These are phyloP conservation scores for Leptobrachium leishanense DNA, from an alignment of 2,113 vertebrate genomes.

Conservation along the genomic window DNA sequence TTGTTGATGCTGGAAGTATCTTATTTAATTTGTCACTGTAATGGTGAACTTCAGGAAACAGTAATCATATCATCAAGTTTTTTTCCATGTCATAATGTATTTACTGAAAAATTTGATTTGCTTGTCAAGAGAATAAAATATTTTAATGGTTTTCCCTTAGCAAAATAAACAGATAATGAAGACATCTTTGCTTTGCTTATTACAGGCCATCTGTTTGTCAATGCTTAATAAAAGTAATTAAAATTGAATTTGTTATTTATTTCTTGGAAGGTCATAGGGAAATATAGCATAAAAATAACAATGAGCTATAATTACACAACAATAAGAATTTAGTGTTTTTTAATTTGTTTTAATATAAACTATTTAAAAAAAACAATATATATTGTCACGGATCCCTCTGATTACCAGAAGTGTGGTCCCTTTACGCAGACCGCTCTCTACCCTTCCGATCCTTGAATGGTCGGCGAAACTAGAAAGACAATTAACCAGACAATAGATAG, in stretches of 20 bases:
- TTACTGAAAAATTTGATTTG: neutral
- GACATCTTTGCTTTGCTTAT: neutral
- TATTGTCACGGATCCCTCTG: too few relatives aligned
- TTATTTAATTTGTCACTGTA: neutral
- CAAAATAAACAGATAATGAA: neutral
- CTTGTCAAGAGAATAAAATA: neutral
- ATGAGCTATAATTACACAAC: too few relatives aligned
- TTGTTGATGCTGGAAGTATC: neutral
- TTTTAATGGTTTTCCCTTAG: neutral
- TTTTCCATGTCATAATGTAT: neutral
- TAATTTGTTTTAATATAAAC: too few relatives aligned
- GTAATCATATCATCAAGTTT: neutral
- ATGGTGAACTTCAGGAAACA: neutral
- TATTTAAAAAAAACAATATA: too few relatives aligned
- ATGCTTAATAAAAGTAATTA: constrained; percentile 13
- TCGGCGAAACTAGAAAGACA: too few relatives aligned
- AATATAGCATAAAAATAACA: neutral
- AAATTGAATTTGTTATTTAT: neutral
- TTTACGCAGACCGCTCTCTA: too few relatives aligned
- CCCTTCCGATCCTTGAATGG: too few relatives aligned
- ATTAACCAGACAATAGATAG: too few relatives aligned
- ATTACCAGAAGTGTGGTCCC: too few relatives aligned
- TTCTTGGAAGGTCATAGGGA: neutral
- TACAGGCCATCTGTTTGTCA: constrained; percentile 6
- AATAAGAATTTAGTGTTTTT: too few relatives aligned